These are phyloP conservation scores for Tenebrosternarchus preto DNA, from an alignment of 2,113 vertebrate species.

Conservation along the genomic window DNA sequence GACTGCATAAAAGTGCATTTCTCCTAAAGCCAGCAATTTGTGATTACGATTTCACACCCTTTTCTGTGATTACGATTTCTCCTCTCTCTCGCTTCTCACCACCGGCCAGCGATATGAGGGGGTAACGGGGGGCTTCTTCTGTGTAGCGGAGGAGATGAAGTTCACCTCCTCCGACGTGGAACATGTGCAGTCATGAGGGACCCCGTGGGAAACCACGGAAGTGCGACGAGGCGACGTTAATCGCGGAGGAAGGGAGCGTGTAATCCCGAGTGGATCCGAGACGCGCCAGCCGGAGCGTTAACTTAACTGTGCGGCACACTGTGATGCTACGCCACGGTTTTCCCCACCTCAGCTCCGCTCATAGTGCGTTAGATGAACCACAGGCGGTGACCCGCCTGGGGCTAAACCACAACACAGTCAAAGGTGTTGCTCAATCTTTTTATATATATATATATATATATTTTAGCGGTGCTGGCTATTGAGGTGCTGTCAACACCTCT, in stretches of 20 bases:
- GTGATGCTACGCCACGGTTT: background rate
- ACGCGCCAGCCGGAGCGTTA: background rate
- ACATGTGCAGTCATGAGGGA: too few species aligned
- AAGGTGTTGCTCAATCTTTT: background rate
- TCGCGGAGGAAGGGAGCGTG: background rate
- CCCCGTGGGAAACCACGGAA: too few species aligned
- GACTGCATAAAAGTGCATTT: background rate
- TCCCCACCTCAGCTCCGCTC: background rate
- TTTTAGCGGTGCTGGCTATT: background rate
- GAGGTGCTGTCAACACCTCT: too few species aligned
- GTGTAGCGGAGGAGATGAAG: too few species aligned
- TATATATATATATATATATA: background rate
- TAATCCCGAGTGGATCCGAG: slow-evolving; percentile 17
- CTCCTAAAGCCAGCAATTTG: background rate
- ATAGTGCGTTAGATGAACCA: background rate
- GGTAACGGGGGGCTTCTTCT: too few species aligned
- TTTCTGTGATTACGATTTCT: background rate
- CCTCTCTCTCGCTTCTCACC: too few species aligned
- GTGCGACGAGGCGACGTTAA: too few species aligned
- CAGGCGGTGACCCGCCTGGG: background rate
- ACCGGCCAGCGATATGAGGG: too few species aligned
- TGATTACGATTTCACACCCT: background rate
- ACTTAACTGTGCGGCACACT: background rate
- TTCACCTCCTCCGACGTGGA: too few species aligned
- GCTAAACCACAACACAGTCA: background rate